Conservation (phyloP, 2,113 vertebrate genomes). For the Polyodon spathula region DNA sequence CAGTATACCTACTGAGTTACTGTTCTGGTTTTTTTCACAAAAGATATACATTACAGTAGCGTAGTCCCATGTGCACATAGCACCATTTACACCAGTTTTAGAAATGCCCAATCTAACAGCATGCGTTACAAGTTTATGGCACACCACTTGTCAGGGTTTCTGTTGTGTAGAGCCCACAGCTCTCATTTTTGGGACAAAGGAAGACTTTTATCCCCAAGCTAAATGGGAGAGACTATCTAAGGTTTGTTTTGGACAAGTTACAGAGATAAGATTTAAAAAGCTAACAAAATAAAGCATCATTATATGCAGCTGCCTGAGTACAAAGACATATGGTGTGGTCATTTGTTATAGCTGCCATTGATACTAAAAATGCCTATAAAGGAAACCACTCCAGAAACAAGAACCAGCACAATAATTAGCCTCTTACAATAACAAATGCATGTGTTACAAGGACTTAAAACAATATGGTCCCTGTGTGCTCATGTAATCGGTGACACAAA, state of each 20-base stretch:
- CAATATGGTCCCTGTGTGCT: slow-evolving; percentile 11
- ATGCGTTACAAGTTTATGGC: slow-evolving; percentile 18
- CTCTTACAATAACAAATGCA: slow-evolving; percentile 14
- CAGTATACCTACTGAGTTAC: too few relatives aligned
- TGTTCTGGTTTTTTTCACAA: not conserved
- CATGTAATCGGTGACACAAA: slow-evolving; percentile 2
- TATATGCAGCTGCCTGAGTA: slow-evolving; percentile 11
- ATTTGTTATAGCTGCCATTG: slow-evolving; percentile 12
- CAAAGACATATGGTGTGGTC: slow-evolving; percentile 15
- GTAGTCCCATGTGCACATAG: slow-evolving; percentile 1
- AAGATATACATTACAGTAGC: too few relatives aligned
- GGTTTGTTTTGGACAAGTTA: slow-evolving; percentile 17
- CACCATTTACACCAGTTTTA: not conserved
- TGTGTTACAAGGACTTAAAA: slow-evolving; percentile 16
- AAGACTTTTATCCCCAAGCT: slow-evolving; percentile 11
- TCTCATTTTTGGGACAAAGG: slow-evolving; percentile 12
- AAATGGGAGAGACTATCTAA: slow-evolving; percentile 12
- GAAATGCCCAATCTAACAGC: slow-evolving; percentile 11
- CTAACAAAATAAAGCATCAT: not conserved
- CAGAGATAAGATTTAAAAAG: slow-evolving; percentile 15
- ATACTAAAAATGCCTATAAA: slow-evolving; percentile 16
- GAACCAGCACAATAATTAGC: not conserved
- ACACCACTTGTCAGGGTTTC: slow-evolving; percentile 2
- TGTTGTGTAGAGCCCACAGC: slow-evolving; percentile 11
- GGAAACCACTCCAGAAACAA: slow-evolving; percentile 11